phyloP scores from a whole-genome alignment of 2,113 vertebrate genomes.

The Leucoraja erinaceus region DNA sequence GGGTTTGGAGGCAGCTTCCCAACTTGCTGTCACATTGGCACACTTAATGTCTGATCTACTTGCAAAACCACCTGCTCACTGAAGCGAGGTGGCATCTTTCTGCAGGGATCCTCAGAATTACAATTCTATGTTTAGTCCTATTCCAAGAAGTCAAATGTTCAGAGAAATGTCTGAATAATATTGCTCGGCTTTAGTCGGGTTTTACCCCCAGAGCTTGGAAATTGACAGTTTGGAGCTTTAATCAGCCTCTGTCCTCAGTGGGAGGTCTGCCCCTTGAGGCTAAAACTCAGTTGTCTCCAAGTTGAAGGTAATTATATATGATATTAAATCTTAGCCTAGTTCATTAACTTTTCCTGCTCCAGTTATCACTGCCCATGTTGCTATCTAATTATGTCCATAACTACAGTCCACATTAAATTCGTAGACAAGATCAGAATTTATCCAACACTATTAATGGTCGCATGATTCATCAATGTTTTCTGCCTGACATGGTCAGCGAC shows the following conservation, averaged over 20 bases:
- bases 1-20: too few relatives aligned
- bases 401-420: background rate
- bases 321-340: background rate
- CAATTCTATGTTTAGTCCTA: background rate
- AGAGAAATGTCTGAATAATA: background rate
- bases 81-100: background rate
- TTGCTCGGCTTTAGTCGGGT: background rate
- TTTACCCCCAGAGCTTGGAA: background rate
- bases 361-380: background rate
- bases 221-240: background rate
- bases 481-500: background rate
- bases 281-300: background rate
- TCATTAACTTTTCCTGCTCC: conserved; percentile 13
- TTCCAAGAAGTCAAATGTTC: background rate
- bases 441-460: background rate
- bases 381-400: conserved; percentile 4
- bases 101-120: background rate
- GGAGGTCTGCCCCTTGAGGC: background rate
- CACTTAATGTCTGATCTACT: too few relatives aligned
- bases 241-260: background rate
- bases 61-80: too few relatives aligned
- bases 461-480: conserved; percentile 6
- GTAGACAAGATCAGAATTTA: background rate
- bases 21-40: too few relatives aligned
- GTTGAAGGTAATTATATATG: conserved; percentile 1